Conservation (phyloP, 30 jellyfish, hydroid and myxozoan species). For the Aurelia sp. region DNA sequence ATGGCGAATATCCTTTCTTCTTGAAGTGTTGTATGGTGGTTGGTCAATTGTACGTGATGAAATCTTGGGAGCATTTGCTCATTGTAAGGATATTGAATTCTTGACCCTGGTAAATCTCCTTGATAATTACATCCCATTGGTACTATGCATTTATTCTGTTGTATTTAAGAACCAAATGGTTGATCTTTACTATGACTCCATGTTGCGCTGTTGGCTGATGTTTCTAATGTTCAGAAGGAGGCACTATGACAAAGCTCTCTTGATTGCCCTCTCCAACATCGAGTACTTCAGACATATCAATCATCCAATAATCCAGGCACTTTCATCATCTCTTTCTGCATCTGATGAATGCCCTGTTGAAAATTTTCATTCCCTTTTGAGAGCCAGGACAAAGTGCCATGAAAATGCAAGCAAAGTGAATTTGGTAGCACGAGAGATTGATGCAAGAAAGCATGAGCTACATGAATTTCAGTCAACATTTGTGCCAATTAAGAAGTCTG, state of each 20-base stretch:
- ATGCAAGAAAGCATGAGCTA: constrained; percentile 30
- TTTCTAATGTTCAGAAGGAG: constrained; percentile 26
- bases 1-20: no score
- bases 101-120: constrained; percentile 37
- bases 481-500: constrained; percentile 43
- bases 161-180: constrained; percentile 15
- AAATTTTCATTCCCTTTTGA: constrained; percentile 17
- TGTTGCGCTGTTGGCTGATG: constrained; percentile 41
- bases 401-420: constrained; percentile 17
- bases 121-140: constrained; percentile 26
- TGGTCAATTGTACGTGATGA: constrained; percentile 1
- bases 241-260: constrained; percentile 39
- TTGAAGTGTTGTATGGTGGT: no score
- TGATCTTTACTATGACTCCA: background rate
- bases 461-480: constrained; percentile 32
- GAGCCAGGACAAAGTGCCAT: constrained; percentile 1
- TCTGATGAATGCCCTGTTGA: constrained; percentile 43
- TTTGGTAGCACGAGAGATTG: constrained; percentile 11
- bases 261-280: constrained; percentile 42
- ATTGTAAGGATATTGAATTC: constrained; percentile 31
- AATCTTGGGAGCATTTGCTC: constrained; percentile 14
- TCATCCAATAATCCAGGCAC: constrained; percentile 16
- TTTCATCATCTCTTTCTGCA: constrained; percentile 8
- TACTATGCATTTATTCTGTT: constrained; percentile 35
- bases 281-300: constrained; percentile 5